Conservation (phyloP, 2,113 vertebrate genomes). For the Psilopogon haemacephalus region DNA sequence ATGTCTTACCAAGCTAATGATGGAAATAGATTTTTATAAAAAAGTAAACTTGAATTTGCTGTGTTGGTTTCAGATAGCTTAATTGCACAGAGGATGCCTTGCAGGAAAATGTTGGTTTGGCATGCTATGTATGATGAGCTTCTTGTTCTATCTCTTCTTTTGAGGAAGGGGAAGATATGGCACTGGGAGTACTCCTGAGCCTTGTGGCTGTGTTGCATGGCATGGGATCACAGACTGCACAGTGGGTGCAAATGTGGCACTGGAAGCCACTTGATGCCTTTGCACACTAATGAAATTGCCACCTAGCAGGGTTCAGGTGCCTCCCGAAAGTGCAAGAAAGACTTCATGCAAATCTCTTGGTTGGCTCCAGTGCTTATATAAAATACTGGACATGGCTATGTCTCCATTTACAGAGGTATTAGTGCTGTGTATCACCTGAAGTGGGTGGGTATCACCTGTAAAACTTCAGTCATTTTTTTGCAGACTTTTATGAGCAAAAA, state of each 20-base stretch:
- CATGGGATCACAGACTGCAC: accelerated
- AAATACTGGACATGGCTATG: background rate
- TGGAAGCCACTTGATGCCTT: background rate
- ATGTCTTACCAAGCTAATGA: background rate
- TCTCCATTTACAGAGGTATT: background rate
- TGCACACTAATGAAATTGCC: background rate
- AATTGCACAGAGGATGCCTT: background rate
- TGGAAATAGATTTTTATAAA: background rate
- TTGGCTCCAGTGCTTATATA: background rate
- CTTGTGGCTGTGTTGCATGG: accelerated
- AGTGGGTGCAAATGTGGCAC: accelerated
- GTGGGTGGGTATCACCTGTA: background rate
- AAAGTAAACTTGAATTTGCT: background rate
- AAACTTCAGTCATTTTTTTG: background rate
- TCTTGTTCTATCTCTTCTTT: background rate
- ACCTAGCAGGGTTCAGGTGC: background rate
- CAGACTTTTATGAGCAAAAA: background rate
- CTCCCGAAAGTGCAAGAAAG: background rate
- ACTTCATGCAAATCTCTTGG: background rate
- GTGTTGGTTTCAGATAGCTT: background rate
- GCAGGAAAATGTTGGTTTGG: accelerated
- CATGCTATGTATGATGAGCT: background rate
- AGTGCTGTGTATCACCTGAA: background rate
- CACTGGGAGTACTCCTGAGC: background rate
- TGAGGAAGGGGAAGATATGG: background rate